Evolutionary conservation across 2,888 invertebrate species (phyloP).

Genomic region (Caenorhabditis sp.): DNA sequence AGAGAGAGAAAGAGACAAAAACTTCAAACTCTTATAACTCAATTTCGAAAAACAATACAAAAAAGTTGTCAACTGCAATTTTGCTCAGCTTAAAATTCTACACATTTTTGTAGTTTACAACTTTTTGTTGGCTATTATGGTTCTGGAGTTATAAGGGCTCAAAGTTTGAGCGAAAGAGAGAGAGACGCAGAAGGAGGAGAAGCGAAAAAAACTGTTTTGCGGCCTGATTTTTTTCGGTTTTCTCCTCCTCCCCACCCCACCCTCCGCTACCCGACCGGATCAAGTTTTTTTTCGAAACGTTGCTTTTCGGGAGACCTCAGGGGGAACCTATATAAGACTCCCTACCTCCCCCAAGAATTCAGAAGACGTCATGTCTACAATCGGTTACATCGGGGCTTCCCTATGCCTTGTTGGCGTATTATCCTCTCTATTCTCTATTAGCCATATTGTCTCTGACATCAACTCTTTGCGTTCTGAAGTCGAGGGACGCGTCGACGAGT

Average conservation of each 20-base stretch:
- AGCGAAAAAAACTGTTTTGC: slow-evolving; percentile 3
- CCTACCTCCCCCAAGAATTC: not conserved
- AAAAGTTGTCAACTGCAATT: no score
- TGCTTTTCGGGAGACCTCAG: slow-evolving; percentile 37
- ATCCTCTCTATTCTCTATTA: slow-evolving; percentile 69
- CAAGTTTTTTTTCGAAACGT: slow-evolving; percentile 39
- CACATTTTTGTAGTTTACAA: no score
- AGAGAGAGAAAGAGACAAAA: no score
- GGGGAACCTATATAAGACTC: slow-evolving; percentile 16
- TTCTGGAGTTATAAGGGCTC: no score
- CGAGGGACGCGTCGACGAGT: slow-evolving; percentile 67
- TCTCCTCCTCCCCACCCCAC: not conserved
- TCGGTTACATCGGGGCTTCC: slow-evolving; percentile 68
- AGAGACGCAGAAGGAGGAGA: not conserved
- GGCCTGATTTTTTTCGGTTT: slow-evolving; percentile 9
- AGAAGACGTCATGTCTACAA: slow-evolving; percentile 48
- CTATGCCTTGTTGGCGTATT: slow-evolving; percentile 68
- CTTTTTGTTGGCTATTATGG: no score
- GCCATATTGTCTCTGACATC: slow-evolving; percentile 73
- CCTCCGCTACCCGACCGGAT: slow-evolving; percentile 14
- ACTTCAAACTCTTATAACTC: not conserved
- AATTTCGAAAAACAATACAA: not conserved
- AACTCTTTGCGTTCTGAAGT: slow-evolving; percentile 73
- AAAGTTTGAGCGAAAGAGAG: no score
- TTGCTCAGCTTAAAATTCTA: no score